These are phyloP conservation scores for Rhinichthys klamathensis DNA, from an alignment of 2,113 vertebrate genomes.

Conservation along the genomic window DNA sequence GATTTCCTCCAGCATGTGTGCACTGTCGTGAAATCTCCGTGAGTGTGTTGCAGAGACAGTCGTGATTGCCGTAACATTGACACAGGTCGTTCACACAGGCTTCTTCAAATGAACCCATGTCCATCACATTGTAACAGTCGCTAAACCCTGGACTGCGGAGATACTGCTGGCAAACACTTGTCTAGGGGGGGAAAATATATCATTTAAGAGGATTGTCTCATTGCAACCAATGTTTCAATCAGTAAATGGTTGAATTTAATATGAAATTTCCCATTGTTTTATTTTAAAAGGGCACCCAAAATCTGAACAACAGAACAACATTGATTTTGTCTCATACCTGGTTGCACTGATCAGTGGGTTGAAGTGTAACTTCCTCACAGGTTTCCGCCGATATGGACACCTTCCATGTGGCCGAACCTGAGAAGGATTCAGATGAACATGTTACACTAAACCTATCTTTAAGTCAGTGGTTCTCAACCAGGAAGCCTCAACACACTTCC, in stretches of 20 bases:
- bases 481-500: too few relatives aligned
- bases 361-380: constrained; percentile 71
- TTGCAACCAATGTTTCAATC: background rate
- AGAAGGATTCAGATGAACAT: background rate
- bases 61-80: constrained; percentile 64
- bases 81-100: constrained; percentile 85
- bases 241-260: background rate
- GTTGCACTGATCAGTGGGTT: constrained; percentile 24
- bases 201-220: background rate
- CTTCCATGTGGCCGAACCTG: constrained; percentile 75
- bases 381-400: constrained; percentile 75
- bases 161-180: constrained; percentile 68
- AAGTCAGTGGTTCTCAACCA: too few relatives aligned
- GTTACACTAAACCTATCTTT: background rate
- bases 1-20: constrained; percentile 83
- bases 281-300: background rate
- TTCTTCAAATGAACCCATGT: constrained; percentile 75
- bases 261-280: background rate
- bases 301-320: background rate
- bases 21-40: constrained; percentile 93
- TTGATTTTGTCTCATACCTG: constrained; percentile 53
- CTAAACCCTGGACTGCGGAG: constrained; percentile 74
- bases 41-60: constrained; percentile 84
- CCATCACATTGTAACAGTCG: constrained; percentile 77
- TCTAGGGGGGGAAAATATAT: constrained; percentile 54